Evolutionary conservation across 2,113 vertebrate genomes (phyloP), one percentile per base, ranked within the genome.

Genomic region (Albula goreensis): DNA sequence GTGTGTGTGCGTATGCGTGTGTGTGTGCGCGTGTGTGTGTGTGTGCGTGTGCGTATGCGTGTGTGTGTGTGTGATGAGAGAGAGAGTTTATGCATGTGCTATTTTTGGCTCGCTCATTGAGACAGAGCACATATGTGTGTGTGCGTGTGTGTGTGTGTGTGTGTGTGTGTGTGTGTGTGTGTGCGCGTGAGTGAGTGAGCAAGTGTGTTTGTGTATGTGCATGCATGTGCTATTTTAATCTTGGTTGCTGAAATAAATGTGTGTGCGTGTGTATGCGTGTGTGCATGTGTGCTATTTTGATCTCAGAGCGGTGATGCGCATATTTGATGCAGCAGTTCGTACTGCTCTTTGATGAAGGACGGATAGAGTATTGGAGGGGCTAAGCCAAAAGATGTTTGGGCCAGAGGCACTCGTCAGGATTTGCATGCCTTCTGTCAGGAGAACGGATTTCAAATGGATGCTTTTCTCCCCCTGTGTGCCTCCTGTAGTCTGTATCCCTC

Each of bases 361-460:
- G 51, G 74, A 10, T 25, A 19, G 60, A 10, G 78, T n/a, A 49
- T 8, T 13, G 25, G n/a, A 51, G 56, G n/a, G 83, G 19, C 8
- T n/a, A n/a, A 22, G n/a, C n/a, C 31, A 31, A 74, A 74, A 74
- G 15, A 22, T 22, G n/a, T 74, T 31, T 5, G 70, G n/a, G n/a
- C 22, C 57, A 66, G 53, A 41, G 9, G 79, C 17, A 13, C 49
- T 70, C n/a, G 8, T 25, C 12, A 52, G 25, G 50, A n/a, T 81
- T 2, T 49, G 51, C n/a, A 74, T 85, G 25, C 84, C 84, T 79
- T 78, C 78, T 85, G 83, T 78, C 83, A 48, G 50, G 51, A 79
- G 31, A 78, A 74, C 52, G 41, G 25, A 60, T 70, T 80, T 79
- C 48, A 92, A 88, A 90, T 83, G 89, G 83, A 90, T 91, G 91